Evolutionary conservation across 2,888 invertebrate species (phyloP).

Genomic region (Megamerina dolium): DNA sequence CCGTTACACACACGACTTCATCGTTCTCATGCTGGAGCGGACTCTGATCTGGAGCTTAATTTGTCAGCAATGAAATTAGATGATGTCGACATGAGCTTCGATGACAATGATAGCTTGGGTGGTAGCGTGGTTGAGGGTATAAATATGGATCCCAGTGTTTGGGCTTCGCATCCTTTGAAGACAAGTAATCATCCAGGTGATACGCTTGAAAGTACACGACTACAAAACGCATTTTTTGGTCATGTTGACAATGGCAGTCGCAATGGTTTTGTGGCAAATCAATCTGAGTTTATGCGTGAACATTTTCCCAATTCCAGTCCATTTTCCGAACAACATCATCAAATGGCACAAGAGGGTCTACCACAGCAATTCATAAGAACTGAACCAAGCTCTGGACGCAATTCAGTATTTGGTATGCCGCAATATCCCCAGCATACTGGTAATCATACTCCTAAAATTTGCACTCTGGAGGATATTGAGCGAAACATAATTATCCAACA

Average conservation of each 20-base stretch:
- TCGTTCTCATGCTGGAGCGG: conserved; percentile 31
- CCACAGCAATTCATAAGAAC: conserved; percentile 13
- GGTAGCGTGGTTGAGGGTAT: conserved; percentile 22
- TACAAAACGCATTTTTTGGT: background rate
- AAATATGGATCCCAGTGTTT: conserved; percentile 51
- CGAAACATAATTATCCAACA: conserved; percentile 46
- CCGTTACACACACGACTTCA: conserved; percentile 14
- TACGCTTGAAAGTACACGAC: conserved; percentile 6
- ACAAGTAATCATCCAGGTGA: conserved; percentile 35
- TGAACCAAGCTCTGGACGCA: conserved; percentile 18
- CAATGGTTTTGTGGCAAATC: conserved; percentile 22
- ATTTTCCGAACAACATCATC: conserved; percentile 25
- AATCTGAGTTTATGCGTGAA: conserved; percentile 36
- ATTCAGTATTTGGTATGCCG: conserved; percentile 29
- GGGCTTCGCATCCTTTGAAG: conserved; percentile 39
- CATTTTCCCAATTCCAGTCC: conserved; percentile 38
- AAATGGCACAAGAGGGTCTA: conserved; percentile 19
- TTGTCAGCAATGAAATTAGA: conserved; percentile 45
- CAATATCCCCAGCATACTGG: conserved; percentile 22
- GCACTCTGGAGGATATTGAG: conserved; percentile 48
- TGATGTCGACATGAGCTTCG: conserved; percentile 45
- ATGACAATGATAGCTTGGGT: conserved; percentile 31
- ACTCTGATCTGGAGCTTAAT: conserved; percentile 47
- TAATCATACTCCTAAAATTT: conserved; percentile 37
- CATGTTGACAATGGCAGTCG: background rate